Evolutionary conservation across 2,888 invertebrate genomes (phyloP).

Genomic region (Heteromurus nitidus): DNA sequence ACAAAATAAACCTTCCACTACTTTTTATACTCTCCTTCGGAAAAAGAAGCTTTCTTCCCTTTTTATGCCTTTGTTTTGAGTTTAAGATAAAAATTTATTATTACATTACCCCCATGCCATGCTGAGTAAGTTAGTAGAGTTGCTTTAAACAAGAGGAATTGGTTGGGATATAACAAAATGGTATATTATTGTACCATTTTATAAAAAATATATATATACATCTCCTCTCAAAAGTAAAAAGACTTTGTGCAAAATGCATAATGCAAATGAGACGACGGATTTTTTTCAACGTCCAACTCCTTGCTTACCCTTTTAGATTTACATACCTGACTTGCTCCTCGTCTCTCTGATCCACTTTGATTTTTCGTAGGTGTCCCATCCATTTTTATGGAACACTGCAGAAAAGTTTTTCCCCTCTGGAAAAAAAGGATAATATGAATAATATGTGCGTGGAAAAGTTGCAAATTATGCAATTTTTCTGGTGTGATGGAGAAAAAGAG

Average conservation of each 20-base stretch:
- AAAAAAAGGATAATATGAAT: no score
- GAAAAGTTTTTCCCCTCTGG: no score
- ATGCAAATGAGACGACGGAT: neutral
- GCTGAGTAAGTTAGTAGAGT: neutral
- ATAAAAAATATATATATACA: neutral
- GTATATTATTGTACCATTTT: no score
- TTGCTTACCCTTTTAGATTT: slow-evolving; percentile 7
- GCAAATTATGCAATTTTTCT: neutral
- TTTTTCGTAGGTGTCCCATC: neutral
- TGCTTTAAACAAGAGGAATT: no score
- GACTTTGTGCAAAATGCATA: neutral
- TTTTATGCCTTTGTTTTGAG: neutral
- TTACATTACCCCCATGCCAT: slow-evolving; percentile 35
- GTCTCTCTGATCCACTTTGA: no score
- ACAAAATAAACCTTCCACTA: neutral
- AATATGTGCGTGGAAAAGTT: neutral
- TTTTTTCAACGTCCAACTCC: slow-evolving; percentile 11
- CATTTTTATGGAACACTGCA: no score
- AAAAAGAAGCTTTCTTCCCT: neutral
- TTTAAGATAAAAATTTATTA: slow-evolving; percentile 18
- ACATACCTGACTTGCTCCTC: slow-evolving; percentile 23
- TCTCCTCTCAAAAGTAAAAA: neutral
- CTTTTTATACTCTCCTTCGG: no score
- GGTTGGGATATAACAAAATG: no score
- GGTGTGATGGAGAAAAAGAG: no score